A percentile compares a stretch with the other conserved stretches of the same genome.
phyloP scores from a whole-genome alignment of 2,888 invertebrate species.

The Halocaridina rubra region DNA sequence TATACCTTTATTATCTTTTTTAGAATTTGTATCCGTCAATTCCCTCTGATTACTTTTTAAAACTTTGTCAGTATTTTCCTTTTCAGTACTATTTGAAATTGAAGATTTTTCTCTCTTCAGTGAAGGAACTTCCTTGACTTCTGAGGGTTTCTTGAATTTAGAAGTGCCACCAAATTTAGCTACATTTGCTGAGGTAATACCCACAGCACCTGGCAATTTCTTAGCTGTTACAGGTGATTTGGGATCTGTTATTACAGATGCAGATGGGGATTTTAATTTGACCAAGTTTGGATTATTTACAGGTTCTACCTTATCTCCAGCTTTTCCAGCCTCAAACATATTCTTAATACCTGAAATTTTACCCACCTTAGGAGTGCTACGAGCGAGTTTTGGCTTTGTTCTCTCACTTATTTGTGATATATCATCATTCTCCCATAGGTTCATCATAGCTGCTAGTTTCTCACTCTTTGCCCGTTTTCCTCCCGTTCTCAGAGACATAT shows the following conservation, averaged over 20 bases:
- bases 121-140: too few relatives aligned
- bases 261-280: conserved; percentile 22
- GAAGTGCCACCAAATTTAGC: conserved; percentile 50
- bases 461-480: conserved; percentile 18
- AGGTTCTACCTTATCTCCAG: not conserved
- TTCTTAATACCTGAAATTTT: conserved; percentile 30
- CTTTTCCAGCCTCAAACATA: conserved; percentile 30
- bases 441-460: conserved; percentile 34
- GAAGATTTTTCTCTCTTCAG: too few relatives aligned
- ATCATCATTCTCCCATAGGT: conserved; percentile 40
- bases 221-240: not conserved
- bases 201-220: not conserved
- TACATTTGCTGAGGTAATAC: not conserved
- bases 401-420: conserved; percentile 28
- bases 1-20: not conserved
- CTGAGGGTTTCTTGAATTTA: conserved; percentile 31
- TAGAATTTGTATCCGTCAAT: not conserved
- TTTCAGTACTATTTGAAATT: not conserved
- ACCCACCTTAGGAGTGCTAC: conserved; percentile 4
- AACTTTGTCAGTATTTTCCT: not conserved
- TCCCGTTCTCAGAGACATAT: conserved; percentile 30
- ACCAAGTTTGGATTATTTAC: not conserved
- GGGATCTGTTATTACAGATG: not conserved
- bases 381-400: not conserved
- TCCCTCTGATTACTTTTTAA: not conserved